Evolutionary conservation across 2,113 vertebrate species (phyloP).

Genomic region (Nansenia antarctica): DNA sequence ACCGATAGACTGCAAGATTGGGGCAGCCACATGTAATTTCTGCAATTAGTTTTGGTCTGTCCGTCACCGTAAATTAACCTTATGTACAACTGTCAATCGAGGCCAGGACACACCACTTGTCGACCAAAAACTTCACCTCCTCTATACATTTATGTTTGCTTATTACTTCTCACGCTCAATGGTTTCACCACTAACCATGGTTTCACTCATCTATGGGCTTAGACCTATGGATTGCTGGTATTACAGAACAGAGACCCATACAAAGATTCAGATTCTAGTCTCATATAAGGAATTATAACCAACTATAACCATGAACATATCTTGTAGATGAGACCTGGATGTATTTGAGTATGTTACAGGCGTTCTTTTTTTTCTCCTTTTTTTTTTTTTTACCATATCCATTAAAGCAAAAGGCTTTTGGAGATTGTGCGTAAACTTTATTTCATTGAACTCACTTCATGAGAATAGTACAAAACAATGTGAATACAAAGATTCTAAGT

Average conservation of each 20-base stretch:
- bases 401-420: background rate
- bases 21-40: conserved; percentile 31
- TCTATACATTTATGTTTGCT: background rate
- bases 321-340: background rate
- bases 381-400: too few relatives aligned
- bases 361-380: too few relatives aligned
- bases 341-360: background rate
- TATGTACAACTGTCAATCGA: conserved; percentile 44
- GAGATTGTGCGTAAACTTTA: background rate
- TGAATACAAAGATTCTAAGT: conserved; percentile 9
- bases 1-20: conserved; percentile 44
- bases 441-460: conserved; percentile 13
- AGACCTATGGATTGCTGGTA: background rate
- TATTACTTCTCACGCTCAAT: background rate
- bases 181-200: background rate
- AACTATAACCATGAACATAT: background rate
- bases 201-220: background rate
- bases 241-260: background rate
- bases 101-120: background rate
- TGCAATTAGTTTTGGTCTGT: conserved; percentile 19
- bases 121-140: background rate
- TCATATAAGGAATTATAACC: background rate
- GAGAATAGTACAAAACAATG: conserved; percentile 14
- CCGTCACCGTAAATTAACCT: conserved; percentile 42
- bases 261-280: background rate